Evolutionary conservation across 2,797 vertebrate genomes (phyloP).

Genomic region (Simalia tracyae): DNA sequence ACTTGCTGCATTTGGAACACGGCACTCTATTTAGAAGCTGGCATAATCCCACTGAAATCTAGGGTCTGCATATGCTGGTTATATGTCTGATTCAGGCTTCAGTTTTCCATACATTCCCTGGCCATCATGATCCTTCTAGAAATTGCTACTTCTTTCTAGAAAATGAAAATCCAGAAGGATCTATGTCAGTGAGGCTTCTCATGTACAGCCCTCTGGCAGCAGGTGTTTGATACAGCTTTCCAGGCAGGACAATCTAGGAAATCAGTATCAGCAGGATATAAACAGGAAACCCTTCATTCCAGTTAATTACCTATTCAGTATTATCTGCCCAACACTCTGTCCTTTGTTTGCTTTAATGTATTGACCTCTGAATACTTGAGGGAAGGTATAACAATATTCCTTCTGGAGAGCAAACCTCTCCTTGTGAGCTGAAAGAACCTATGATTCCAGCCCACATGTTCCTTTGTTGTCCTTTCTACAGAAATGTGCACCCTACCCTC

Average conservation of each 20-base stretch:
- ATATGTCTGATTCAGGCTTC: neutral
- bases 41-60: neutral
- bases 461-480: neutral
- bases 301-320: neutral
- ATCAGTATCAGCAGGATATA: neutral
- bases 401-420: neutral
- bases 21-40: neutral
- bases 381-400: neutral
- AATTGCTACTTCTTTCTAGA: neutral
- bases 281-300: neutral
- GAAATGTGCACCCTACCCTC: neutral
- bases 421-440: neutral
- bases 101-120: neutral
- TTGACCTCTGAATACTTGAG: neutral
- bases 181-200: neutral
- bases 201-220: neutral
- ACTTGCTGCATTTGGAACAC: neutral
- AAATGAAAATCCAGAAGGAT: neutral
- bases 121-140: neutral
- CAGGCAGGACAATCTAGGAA: neutral
- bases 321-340: neutral
- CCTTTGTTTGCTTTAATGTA: neutral
- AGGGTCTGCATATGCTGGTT: neutral
- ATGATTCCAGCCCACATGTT: neutral
- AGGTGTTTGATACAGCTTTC: neutral